Base-by-base conservation (phyloP, 2,113 vertebrate genomes). In the Fregata magnificens region DNA sequence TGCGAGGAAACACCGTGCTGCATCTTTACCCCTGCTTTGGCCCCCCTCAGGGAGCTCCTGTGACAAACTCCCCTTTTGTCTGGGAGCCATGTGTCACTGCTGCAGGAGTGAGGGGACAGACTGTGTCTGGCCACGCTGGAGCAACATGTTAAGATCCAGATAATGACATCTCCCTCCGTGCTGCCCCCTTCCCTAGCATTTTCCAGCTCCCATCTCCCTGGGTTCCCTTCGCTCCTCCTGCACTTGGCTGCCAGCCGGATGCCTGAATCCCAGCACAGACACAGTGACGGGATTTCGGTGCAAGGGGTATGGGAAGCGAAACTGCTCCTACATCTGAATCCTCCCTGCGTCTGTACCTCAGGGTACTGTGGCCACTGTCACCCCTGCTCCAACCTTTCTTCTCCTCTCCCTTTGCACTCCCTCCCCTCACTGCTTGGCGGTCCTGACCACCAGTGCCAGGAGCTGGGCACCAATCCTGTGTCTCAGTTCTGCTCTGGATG, bases 1-100 rank as follows among this genome's bases (percentile, higher is more conserved):
- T 38, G 53, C 0, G 2, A 22, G 49, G 25, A 16, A 38, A 34
- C 4, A 26, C 52, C 65, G 11, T 0, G 2, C 42, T 31, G n/a
- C 1, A 0, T 31, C 47, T 22, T 16, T 20, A 13, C 2, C 18
- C 10, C 44, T 26, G 38, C 25, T 50, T 12, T 59, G 65, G 11
- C 19, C 26, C 28, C 28, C 44, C 36, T 21, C 1, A 6, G 36
- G 44, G 11, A 14, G 21, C n/a, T 76, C 40, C 40, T 28, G 13
- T 16, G 26, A 32, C 50, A 36, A 58, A 42, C 4, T 21, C 13
- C 25, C 9, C 44, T 52, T 70, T 17, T 22, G 10, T 42, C 24
- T 36, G 38, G 50, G 44, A 79, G 20, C 34, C 13, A 6, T 6
- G 17, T 53, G 38, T 42, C 56, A n/a, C 58, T 50, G 65, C 44